phyloP scores from a whole-genome alignment of 2,797 vertebrate species.

The Rhinatrema bivittatum region DNA sequence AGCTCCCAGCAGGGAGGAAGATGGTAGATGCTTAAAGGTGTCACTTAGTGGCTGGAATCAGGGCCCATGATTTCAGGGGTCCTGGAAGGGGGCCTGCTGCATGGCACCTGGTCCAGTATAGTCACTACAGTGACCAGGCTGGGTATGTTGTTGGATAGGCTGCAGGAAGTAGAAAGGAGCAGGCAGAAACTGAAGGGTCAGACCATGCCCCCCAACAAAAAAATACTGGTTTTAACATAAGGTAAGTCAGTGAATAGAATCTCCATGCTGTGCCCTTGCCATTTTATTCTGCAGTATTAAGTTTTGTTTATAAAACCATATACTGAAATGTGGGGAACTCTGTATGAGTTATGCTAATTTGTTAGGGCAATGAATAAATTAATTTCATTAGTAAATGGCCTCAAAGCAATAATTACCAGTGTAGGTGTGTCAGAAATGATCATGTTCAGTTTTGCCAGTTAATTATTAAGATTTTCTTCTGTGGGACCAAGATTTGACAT shows the following conservation, averaged over 20 bases:
- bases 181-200: too few relatives aligned
- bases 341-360: slow-evolving; percentile 99
- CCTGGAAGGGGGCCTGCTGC: too few relatives aligned
- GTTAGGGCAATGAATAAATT: slow-evolving; percentile 99
- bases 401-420: slow-evolving; percentile 99
- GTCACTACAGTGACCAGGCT: too few relatives aligned
- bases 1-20: too few relatives aligned
- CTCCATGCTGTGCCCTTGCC: slow-evolving; percentile 53
- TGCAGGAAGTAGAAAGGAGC: too few relatives aligned
- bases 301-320: slow-evolving; percentile 61
- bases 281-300: slow-evolving; percentile 60
- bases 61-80: too few relatives aligned
- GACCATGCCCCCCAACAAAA: too few relatives aligned
- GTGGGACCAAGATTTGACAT: slow-evolving; percentile 88
- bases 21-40: too few relatives aligned
- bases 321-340: slow-evolving; percentile 93
- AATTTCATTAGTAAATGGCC: slow-evolving; percentile 99
- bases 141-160: too few relatives aligned
- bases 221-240: slow-evolving; percentile 48
- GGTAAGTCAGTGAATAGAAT: slow-evolving; percentile 58
- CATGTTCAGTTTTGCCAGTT: slow-evolving; percentile 98
- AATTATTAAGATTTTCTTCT: slow-evolving; percentile 99
- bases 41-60: too few relatives aligned
- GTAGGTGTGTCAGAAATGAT: slow-evolving; percentile 99
- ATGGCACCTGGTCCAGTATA: too few relatives aligned